Evolutionary conservation across 2,888 invertebrate genomes (phyloP).

Genomic region (Ichneumon xanthorius): DNA sequence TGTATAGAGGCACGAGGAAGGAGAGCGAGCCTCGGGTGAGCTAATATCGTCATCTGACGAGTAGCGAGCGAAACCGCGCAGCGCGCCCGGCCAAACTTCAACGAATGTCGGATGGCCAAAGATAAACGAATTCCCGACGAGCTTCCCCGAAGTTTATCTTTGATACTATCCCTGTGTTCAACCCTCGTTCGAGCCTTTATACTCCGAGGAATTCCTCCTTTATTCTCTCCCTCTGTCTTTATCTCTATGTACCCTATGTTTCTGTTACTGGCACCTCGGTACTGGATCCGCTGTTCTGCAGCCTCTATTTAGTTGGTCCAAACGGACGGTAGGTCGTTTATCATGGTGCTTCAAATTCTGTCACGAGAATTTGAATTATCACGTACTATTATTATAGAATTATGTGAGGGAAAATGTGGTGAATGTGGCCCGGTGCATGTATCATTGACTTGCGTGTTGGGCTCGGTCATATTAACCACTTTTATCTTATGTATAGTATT

Average conservation of each 20-base stretch:
- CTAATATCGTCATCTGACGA: constrained; percentile 56
- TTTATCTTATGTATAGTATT: not conserved
- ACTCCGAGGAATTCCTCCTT: constrained; percentile 24
- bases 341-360: not conserved
- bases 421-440: not conserved
- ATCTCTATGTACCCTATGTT: not conserved
- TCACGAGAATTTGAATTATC: not conserved
- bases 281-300: constrained; percentile 11
- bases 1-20: constrained; percentile 10
- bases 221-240: not conserved
- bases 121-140: constrained; percentile 64
- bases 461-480: not conserved
- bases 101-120: constrained; percentile 58
- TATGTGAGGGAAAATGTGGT: not conserved
- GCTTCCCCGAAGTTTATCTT: constrained; percentile 62
- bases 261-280: constrained; percentile 12
- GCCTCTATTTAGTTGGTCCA: constrained; percentile 11
- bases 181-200: constrained; percentile 13
- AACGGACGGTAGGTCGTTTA: constrained; percentile 21
- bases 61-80: not conserved
- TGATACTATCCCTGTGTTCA: constrained; percentile 42
- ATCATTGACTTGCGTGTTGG: not conserved
- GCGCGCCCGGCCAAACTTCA: constrained; percentile 45
- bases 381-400: not conserved
- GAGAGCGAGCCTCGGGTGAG: constrained; percentile 44